Evolutionary conservation across 1,140 invertebrate species (phyloP), one percentile per base, ranked within the genome.

Genomic region (Panulirus ornatus): DNA sequence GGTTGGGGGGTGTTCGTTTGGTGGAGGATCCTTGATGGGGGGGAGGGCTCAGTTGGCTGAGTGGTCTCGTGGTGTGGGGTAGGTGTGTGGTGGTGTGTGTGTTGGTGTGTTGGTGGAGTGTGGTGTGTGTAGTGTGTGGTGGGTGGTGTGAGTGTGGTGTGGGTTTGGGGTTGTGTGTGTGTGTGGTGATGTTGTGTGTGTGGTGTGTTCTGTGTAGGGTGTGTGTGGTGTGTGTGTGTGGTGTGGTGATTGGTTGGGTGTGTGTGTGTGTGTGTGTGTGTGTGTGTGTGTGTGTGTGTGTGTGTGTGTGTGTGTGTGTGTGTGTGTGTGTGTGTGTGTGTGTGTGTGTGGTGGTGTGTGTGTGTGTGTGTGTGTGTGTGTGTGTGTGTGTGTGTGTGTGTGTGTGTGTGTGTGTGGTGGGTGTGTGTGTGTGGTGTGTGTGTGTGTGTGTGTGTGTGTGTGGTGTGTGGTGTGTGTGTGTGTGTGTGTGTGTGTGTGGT

Each of bases 221-320:
- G 51, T n/a, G 51, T 58, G 11, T 11, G 51, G n/a, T 58, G 11
- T 58, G 11, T n/a, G 51, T n/a, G n/a, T 58, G 51, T 58, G 51
- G 11, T n/a, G 51, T 11, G 51, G n/a, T 58, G 51, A 58, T 11
- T 11, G 11, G 11, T 58, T 11, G n/a, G n/a, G 11, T 58, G 11
- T 58, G 11, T 58, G 51, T n/a, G 51, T 58, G n/a, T n/a, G 51
- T 58, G 51, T 58, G 51, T 58, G 51, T 58, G 51, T 58, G 51
- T 58, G 51, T 58, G 51, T 58, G 51, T 58, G 51, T 58, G 51
- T 58, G 51, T 58, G 51, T 58, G 51, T 58, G 51, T 58, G 51
- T 58, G 51, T 58, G 51, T 58, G 51, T 58, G 51, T 58, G 51
- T 58, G 51, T 58, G 51, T 58, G 51, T 58, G 51, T 58, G 51